Base-by-base conservation (phyloP, 2,888 invertebrate species). In the Cataglyphis albicans region DNA sequence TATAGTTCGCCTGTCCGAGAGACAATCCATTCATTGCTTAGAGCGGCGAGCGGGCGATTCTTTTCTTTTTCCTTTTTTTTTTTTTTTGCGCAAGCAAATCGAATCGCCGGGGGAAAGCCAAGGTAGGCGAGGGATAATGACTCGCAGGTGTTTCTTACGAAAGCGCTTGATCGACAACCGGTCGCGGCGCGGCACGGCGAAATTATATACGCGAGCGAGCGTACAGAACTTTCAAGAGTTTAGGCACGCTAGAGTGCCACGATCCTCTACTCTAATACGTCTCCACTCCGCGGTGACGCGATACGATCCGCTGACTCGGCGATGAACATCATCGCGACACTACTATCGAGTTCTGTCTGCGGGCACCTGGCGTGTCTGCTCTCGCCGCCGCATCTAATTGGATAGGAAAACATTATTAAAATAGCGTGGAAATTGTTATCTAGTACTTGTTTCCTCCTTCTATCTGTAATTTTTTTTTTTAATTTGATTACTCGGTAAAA, bases 131-230 rank as follows among this genome's bases (percentile, higher is more conserved):
- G 59, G 74, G 86, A 89, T 87, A 89, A 89, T 89, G 82, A 84
- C 85, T 84, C 86, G 89, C 89, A 87, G 87, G 85, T 89, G 89
- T 86, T 85, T 81, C 87, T 87, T 89, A 86, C 87, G 89, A 89
- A 89, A 89, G 86, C 38, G 78, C 64, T 48, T 32, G 84, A 86
- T 84, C 83, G 68, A 72, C 82, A 85, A 83, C 81, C 81, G 73
- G 82, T 80, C 64, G 74, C 63, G 61, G 57, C 25, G 65, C 29
- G 38, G 9, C 10, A 10, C 38, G 52, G 65, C 82, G 76, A 76
- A 84, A 88, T 86, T 80, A 81, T 64, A 78, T 59, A 67, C 63
- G 21, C 52, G 57, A 59, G 63, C 64, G 65, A 44, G 5, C 48
- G 55, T 7, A 70, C 65, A 65, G 29, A 4, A 78, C 84, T 87